phyloP scores from a whole-genome alignment of 2,797 vertebrate species.

The Chelon auratus region DNA sequence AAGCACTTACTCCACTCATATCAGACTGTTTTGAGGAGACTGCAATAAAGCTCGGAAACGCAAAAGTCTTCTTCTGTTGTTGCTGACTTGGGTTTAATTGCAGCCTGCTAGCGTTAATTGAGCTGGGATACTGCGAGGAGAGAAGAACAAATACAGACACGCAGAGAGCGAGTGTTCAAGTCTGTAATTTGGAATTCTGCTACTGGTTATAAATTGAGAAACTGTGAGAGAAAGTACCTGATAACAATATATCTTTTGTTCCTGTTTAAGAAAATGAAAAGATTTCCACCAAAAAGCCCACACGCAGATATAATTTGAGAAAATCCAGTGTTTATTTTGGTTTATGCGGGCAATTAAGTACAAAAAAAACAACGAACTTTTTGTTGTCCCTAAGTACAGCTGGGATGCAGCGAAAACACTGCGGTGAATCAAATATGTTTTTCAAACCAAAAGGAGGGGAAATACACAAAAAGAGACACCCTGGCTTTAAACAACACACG shows the following conservation, averaged over 20 bases:
- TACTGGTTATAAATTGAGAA: slow-evolving; percentile 20
- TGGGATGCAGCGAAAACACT: slow-evolving; percentile 39
- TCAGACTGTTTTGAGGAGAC: slow-evolving; percentile 59
- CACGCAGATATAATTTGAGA: slow-evolving; percentile 32
- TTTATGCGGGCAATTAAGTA: slow-evolving; percentile 43
- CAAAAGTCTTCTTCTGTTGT: slow-evolving; percentile 12
- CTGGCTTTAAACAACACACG: slow-evolving; percentile 29
- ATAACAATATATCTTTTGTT: slow-evolving; percentile 17
- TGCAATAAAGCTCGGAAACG: slow-evolving; percentile 71
- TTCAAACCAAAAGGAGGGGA: slow-evolving; percentile 22
- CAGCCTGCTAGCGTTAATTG: slow-evolving; percentile 7
- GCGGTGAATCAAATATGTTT: slow-evolving; percentile 26
- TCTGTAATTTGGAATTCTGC: slow-evolving; percentile 23
- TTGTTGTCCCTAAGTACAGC: slow-evolving; percentile 8
- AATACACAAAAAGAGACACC: slow-evolving; percentile 19
- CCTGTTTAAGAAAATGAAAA: slow-evolving; percentile 9
- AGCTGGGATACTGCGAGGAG: neutral
- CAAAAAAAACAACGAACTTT: slow-evolving; percentile 39
- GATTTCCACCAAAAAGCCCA: slow-evolving; percentile 24
- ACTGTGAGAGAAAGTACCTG: slow-evolving; percentile 4
- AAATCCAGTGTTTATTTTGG: slow-evolving; percentile 82
- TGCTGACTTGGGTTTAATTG: slow-evolving; percentile 31
- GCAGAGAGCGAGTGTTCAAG: neutral
- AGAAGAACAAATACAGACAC: slow-evolving; percentile 8
- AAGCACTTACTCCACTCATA: slow-evolving; percentile 61